Base-by-base conservation (phyloP, 2,113 vertebrate species). In the Toxostoma redivivum region DNA sequence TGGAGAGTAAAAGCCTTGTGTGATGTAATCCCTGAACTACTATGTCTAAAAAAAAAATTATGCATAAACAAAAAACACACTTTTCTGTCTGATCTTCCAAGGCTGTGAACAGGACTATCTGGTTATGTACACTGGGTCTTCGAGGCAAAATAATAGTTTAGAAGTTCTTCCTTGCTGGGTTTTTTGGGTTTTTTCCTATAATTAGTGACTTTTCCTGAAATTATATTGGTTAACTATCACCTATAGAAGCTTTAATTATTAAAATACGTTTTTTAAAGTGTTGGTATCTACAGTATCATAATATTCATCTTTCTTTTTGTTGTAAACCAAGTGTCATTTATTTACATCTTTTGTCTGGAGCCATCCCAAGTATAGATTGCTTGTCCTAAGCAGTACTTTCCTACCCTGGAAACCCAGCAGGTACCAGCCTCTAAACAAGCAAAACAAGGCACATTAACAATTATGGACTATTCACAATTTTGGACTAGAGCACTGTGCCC, bases 141-240 rank as follows among this genome's bases (percentile, higher is more conserved):
- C 38, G 54, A 81, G 33, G 33, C 15, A 89, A 24, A 81, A 62
- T 4, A 61, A 19, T 2, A 56, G 25, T 42, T 53, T 58, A n/a
- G 22, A 50, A 6, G 6, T 8, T 33, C 21, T 28, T 56, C 15
- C 6, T 24, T 14, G 20, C 6, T 45, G 12, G 2, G 5, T 31
- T 45, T 51, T 57, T 24, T 2, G 5, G 2, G 0, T 0, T 11
- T 44, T 44, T 48, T 25, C 1, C 17, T 10, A 42, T 69, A 33
- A 50, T 8, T 50, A 35, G 22, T 37, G 20, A 61, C 15, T 69
- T 86, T 62, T 60, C 42, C 24, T 71, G n/a, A 28, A 12, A 79
- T 18, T 60, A 22, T 7, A 14, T n/a, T 87, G 22, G 11, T 65
- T 42, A 85, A 11, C 24, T 81, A 54, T 54, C 28, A 76, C 16